Evolutionary conservation across 2,113 vertebrate species (phyloP), one percentile per base, ranked within the genome.

Genomic region (Camelus bactrianus): DNA sequence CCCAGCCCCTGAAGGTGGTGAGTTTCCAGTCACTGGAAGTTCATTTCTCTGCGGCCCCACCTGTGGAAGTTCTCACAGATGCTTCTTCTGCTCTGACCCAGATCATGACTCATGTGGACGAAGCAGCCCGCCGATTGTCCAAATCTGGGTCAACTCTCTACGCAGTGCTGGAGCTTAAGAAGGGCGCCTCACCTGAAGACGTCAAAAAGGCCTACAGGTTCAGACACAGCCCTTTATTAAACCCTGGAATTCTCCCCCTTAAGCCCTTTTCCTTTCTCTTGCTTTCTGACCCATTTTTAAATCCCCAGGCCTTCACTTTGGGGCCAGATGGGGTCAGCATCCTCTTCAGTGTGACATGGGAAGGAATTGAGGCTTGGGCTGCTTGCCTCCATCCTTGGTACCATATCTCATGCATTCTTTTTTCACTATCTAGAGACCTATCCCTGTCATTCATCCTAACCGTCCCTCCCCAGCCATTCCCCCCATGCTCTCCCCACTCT

Each of bases 141-240:
- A 99, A 98, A 6, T 98, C 98, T 8, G 99, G 99, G 73, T 99
- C 98, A 77, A 99, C 98, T 85, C 98, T 99, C 67, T 99, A 99
- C 96, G 98, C 98, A 9, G 98, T 99, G 54, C 97, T 99, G 95
- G 99, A 99, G 6, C 98, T 99, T 96, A 98, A 99, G 98, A 99
- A 99, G 97, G 99, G 99, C 19, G 99, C 99, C 3, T 98, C 99
- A 0, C 98, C 99, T 9, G 99, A 99, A 65, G 99, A 99, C 56
- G 98, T 99, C 95, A 99, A 99, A 98, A 99, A 98, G 88, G 99
- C 99, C 0, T 99, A 99, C 98, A 99, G 99, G 99, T 99, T 96
- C 96, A 94, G 32, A 96, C 62, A 15, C 50, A 32, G 38, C 46
- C 64, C 60, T 56, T 62, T 16, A 46, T 67, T 30, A 52, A 97